Evolutionary conservation across 53 echinoderm and acorn worm genomes (phyloP).

Genomic region (Antedon mediterranea): DNA sequence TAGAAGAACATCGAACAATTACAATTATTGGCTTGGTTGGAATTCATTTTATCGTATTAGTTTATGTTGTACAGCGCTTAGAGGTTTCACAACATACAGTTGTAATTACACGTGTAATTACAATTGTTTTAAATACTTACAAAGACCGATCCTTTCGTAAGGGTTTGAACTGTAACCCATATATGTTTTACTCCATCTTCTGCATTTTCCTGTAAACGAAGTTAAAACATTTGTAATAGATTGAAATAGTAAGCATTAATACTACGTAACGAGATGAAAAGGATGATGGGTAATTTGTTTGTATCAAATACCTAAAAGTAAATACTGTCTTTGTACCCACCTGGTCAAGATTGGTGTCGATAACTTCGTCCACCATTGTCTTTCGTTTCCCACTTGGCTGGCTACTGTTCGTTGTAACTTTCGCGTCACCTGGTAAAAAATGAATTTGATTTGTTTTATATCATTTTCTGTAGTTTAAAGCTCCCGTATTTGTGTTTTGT

Average conservation of each 20-base stretch:
- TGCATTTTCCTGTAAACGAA: background rate
- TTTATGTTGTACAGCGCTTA: too few species aligned
- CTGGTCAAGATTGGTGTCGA: constrained; percentile 10
- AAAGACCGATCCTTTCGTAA: constrained; percentile 69
- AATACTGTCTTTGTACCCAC: background rate
- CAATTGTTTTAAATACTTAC: constrained; percentile 46
- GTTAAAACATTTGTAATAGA: background rate
- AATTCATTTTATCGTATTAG: too few species aligned
- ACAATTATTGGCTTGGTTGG: too few species aligned
- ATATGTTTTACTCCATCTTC: constrained; percentile 48
- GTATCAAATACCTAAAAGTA: too few species aligned
- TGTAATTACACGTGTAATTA: too few species aligned
- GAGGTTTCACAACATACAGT: too few species aligned
- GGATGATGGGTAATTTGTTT: too few species aligned
- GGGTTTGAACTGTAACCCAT: constrained; percentile 63
- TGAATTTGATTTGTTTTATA: too few species aligned
- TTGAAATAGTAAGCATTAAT: too few species aligned
- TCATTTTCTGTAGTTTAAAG: too few species aligned
- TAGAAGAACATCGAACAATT: background rate
- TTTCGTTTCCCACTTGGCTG: constrained; percentile 48
- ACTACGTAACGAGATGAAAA: too few species aligned
- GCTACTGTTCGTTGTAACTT: background rate
- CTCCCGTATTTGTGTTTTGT: too few species aligned
- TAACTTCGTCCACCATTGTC: constrained; percentile 59
- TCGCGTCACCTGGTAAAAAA: background rate